Evolutionary conservation across 2,888 invertebrate genomes (phyloP).

Genomic region (Pristionchus exspectatus): DNA sequence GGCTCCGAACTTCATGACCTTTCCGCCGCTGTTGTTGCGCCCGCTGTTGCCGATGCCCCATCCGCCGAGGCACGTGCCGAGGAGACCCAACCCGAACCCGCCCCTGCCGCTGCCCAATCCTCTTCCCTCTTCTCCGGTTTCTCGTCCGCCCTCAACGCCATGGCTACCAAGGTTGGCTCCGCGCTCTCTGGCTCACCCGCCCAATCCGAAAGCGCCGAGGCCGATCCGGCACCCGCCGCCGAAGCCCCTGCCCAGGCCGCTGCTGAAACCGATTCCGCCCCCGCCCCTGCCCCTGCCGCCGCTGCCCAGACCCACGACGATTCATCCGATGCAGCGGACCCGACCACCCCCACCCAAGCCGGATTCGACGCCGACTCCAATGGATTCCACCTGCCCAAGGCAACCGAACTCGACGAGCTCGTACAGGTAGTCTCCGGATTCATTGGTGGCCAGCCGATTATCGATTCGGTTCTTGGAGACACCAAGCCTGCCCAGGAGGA

Average conservation of each 20-base stretch:
- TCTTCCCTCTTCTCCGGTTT: not conserved
- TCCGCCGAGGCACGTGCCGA: not conserved
- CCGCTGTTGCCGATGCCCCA: not conserved
- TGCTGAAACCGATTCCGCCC: not conserved
- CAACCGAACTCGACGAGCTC: not conserved
- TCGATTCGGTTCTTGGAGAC: not conserved
- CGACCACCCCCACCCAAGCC: slow-evolving; percentile 8
- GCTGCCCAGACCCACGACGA: not conserved
- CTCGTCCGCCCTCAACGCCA: too few species aligned
- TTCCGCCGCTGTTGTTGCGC: not conserved
- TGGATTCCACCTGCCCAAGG: not conserved
- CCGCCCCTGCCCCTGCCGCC: not conserved
- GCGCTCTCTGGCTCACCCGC: not conserved
- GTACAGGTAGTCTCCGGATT: slow-evolving; percentile 9
- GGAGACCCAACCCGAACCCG: not conserved
- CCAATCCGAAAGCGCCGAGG: not conserved
- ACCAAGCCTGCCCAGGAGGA: not conserved
- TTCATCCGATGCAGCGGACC: not conserved
- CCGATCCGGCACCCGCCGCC: not conserved
- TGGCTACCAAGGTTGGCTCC: not conserved
- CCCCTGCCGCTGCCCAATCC: not conserved
- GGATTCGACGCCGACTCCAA: not conserved
- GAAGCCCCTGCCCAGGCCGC: not conserved
- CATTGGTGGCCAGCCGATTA: slow-evolving; percentile 8
- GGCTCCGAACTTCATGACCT: not conserved